These are phyloP conservation scores for Urocitellus parryii DNA, from an alignment of 2,113 vertebrate genomes.

Conservation along the genomic window DNA sequence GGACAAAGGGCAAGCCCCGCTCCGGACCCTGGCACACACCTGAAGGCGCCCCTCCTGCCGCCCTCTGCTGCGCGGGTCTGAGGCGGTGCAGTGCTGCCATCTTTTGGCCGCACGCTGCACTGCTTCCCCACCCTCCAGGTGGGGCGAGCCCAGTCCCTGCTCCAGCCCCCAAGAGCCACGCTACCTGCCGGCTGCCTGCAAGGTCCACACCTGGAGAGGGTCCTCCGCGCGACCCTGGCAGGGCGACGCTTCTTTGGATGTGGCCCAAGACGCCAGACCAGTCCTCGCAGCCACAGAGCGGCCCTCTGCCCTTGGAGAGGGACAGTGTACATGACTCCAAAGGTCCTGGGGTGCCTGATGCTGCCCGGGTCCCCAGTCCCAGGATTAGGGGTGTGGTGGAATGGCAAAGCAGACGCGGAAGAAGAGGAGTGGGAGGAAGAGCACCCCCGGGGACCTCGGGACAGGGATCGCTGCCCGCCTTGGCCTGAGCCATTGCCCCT, in stretches of 20 bases:
- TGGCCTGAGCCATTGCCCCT: too few species aligned
- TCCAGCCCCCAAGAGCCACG: fast-evolving
- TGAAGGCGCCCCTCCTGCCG: fast-evolving
- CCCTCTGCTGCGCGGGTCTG: fast-evolving
- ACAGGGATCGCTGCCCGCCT: neutral
- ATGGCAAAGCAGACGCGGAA: neutral
- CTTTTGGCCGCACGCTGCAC: conserved; percentile 61
- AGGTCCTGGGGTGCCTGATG: neutral
- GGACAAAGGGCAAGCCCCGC: neutral
- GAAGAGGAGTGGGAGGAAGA: neutral
- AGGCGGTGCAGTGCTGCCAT: conserved; percentile 78
- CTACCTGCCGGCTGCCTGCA: neutral
- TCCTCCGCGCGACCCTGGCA: too few species aligned
- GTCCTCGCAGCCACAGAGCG: neutral
- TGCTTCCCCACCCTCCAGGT: neutral
- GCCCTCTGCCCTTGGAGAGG: neutral
- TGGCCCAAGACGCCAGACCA: neutral
- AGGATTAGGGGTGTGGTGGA: too few species aligned
- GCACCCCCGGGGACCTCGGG: neutral
- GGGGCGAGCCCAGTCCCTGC: neutral
- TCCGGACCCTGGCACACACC: neutral
- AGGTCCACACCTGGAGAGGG: fast-evolving
- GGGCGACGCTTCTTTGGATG: neutral
- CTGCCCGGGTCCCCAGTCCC: fast-evolving
- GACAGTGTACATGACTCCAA: too few species aligned